phyloP scores from a whole-genome alignment of 2,888 invertebrate genomes.

The Acleris laterana region DNA sequence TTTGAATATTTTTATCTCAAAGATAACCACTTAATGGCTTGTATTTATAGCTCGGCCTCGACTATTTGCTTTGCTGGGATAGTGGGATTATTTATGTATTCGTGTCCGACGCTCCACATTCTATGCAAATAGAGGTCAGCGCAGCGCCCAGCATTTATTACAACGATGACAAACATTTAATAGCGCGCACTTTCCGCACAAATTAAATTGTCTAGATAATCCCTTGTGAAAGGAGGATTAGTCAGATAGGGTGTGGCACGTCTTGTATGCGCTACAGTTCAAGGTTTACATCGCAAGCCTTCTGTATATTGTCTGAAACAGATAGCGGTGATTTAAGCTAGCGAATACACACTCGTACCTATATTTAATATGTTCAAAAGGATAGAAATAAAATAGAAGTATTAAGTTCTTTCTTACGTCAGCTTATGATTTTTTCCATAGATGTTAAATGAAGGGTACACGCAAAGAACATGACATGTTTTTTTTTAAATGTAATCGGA shows the following conservation, averaged over 20 bases:
- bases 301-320: not conserved
- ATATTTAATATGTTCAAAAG: no score
- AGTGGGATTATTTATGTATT: slow-evolving; percentile 30
- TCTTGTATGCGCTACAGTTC: slow-evolving; percentile 7
- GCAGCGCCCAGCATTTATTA: slow-evolving; percentile 2
- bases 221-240: no score
- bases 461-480: no score
- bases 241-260: not conserved
- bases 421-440: no score
- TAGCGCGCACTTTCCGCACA: not conserved
- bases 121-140: slow-evolving; percentile 28
- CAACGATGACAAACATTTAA: not conserved
- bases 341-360: not conserved
- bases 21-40: slow-evolving; percentile 24
- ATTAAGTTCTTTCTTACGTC: no score
- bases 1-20: slow-evolving; percentile 14
- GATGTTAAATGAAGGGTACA: no score
- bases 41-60: slow-evolving; percentile 30
- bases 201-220: not conserved
- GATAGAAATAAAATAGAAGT: no score
- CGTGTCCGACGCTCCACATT: slow-evolving; percentile 23
- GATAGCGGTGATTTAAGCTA: not conserved
- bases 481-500: no score
- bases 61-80: slow-evolving; percentile 10
- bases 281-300: slow-evolving; percentile 16